Base-by-base conservation (phyloP, 2,888 invertebrate species). In the Himalopsyche kuldschensis region DNA sequence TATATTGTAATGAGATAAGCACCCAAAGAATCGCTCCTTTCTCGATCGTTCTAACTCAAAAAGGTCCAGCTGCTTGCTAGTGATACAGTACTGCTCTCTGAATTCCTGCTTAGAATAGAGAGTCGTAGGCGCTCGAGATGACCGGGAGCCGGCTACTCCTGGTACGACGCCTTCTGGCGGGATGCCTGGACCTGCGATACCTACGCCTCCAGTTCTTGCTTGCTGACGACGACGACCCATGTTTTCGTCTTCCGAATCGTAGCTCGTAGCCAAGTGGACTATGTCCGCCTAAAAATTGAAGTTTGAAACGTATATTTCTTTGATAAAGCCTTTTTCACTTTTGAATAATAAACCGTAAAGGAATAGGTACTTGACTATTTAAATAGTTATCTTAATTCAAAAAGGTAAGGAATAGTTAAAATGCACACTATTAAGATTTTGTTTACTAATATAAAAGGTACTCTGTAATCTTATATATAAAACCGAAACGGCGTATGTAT, bases 71-170 rank as follows among this genome's bases (percentile, higher is more conserved):
- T 97, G 97, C 89, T 97, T 95, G 91, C 96, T 96, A 89, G 95
- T 97, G 91, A 98, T 96, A 92, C 97, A 98, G 92, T 98, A 98
- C 91, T 97, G 97, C 89, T 98, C 97, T 87, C 96, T 94, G 90
- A 98, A 97, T 91, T 96, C 96, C 91, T 96, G 94, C 89, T 97
- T 96, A 85, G 97, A 97, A 92, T 97, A 97, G 88, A 95, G 92
- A 89, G 90, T 93, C 88, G 90, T 92, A 90, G 90, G 91, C 88
- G 90, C 91, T 90, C 90, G 91, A 89, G 88, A 93, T 91, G 91
- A 90, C 87, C 91, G 91, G 24, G 55, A 35, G 41, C 79, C 75
- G 32, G 55, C 79, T 24, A 78, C 80, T 24, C 78, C 80, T 3
- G 80, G 35, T 10, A 15, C 27, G 2, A 75, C 31, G 87, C 89